Evolutionary conservation across 2,797 vertebrate genomes (phyloP).

Genomic region (Onychomys arenicola): DNA sequence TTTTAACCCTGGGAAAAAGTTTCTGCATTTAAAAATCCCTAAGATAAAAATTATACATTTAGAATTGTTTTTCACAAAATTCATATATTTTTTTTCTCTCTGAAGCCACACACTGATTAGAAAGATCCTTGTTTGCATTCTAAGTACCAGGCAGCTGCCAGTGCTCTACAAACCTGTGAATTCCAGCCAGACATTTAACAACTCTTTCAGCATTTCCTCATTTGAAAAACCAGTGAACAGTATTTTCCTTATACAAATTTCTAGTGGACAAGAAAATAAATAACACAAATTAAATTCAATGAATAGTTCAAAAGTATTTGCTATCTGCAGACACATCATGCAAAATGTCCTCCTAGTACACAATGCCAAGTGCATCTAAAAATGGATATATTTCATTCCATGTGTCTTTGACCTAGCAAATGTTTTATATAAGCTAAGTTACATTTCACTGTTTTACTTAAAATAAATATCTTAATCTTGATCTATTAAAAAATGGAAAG

Average conservation of each 20-base stretch:
- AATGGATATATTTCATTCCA: not conserved
- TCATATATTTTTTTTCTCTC: not conserved
- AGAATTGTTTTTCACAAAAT: not conserved
- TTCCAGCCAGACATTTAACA: not conserved
- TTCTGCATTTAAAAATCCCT: not conserved
- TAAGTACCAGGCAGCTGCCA: not conserved
- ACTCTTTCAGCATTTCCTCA: not conserved
- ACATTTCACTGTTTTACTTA: conserved; percentile 22
- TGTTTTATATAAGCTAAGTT: not conserved
- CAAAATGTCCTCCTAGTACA: not conserved
- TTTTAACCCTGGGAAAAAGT: not conserved
- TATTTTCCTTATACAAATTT: not conserved
- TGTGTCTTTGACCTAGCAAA: not conserved
- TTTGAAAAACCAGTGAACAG: not conserved
- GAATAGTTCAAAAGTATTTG: not conserved
- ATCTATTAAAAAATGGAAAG: conserved; percentile 56
- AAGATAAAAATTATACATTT: not conserved
- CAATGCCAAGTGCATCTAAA: not conserved
- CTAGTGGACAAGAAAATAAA: conserved; percentile 14
- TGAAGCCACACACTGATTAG: not conserved
- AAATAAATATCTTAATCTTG: conserved; percentile 6
- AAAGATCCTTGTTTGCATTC: not conserved
- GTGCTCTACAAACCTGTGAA: not conserved
- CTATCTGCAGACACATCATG: not conserved
- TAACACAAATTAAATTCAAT: not conserved